Evolutionary conservation across 2,797 vertebrate species (phyloP).

Genomic region (Phataginus tricuspis): DNA sequence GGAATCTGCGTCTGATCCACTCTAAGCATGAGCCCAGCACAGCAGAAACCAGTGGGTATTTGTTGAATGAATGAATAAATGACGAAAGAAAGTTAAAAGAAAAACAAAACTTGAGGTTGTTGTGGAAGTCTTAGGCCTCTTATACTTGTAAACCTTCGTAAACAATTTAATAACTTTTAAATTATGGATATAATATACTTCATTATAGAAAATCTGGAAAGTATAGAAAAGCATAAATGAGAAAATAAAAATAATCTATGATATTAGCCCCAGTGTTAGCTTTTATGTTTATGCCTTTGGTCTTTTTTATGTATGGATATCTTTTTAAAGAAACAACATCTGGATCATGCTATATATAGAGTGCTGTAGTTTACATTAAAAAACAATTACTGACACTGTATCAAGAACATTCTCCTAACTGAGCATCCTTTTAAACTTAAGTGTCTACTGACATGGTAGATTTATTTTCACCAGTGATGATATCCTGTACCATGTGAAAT

Average conservation of each 20-base stretch:
- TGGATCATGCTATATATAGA: neutral
- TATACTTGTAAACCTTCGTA: slow-evolving; percentile 30
- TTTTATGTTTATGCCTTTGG: slow-evolving; percentile 33
- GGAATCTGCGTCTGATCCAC: neutral
- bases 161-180: slow-evolving; percentile 43
- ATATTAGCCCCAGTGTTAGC: neutral
- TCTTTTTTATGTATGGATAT: neutral
- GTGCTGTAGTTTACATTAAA: neutral
- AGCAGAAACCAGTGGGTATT: neutral
- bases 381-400: neutral
- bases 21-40: neutral
- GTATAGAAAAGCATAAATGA: neutral
- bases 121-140: neutral
- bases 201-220: slow-evolving; percentile 52
- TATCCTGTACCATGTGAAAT: slow-evolving; percentile 62
- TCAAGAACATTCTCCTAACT: neutral
- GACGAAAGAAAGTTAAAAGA: neutral
- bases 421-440: slow-evolving; percentile 34
- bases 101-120: neutral
- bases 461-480: slow-evolving; percentile 59
- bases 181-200: slow-evolving; percentile 37
- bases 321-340: slow-evolving; percentile 10
- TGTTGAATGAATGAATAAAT: neutral
- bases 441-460: slow-evolving; percentile 59
- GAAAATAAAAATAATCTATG: slow-evolving; percentile 48